Base-by-base conservation (phyloP, 1,140 invertebrate genomes). In the Drosophila truncata region DNA sequence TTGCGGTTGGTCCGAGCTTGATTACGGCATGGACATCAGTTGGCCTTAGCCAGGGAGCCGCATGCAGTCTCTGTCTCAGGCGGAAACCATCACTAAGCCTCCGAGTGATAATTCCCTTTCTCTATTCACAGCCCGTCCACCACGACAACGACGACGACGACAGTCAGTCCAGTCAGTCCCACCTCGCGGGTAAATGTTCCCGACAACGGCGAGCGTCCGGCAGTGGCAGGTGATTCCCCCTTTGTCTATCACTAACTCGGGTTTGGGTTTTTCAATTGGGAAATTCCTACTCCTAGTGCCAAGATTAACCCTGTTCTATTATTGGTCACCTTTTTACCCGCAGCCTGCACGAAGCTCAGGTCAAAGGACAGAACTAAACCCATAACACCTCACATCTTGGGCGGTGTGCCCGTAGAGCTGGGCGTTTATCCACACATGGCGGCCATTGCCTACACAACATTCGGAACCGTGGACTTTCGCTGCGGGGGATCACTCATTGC, bases 401-500 rank as follows among this genome's bases (percentile, higher is more conserved):
- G 71, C n/a, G 91, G 91, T 1, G 59, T 65, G 14, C 66, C 76
- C 0, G 92, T 88, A 4, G 71, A 66, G 0, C 41, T 59, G 8
- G 91, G 83, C 2, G 55, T 82, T 8, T 93, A 91, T 70, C 92
- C 92, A 0, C 92, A 93, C 50, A 92, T 93, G 92, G 92, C 78
- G 11, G 91, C 87, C 11, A 80, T 92, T 4, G 91, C 71, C 5
- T 83, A 75, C 41, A 77, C 23, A 8, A 25, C 11, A 0, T 64
- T 84, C 7, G 87, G 62, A 2, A 57, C 10, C 6, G 47, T 35
- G 16, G 9, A 27, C 9, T 95, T 91, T 69, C 90, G 93, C 57
- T 94, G 94, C 57, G 94, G 93, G 7, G 94, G 93, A 13, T 93
- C 93, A 13, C 63, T 94, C 49, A 94, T 94, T 59, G 92, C 83